These are phyloP conservation scores for Marcusenius ussheri DNA, from an alignment of 2,113 vertebrate species.

Conservation along the genomic window DNA sequence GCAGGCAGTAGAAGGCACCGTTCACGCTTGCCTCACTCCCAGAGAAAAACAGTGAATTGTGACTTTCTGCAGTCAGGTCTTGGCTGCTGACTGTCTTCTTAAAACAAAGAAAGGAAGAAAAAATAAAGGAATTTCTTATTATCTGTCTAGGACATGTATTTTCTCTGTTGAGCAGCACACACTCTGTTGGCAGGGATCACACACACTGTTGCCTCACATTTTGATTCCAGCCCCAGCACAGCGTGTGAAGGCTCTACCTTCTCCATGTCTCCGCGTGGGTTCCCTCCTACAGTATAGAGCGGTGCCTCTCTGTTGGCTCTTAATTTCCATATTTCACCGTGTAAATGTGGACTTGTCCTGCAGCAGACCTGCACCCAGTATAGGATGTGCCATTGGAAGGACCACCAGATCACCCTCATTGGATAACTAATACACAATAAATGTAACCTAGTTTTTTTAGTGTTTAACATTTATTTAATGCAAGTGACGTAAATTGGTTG, in stretches of 20 bases:
- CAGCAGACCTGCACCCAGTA: neutral
- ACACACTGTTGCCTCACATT: neutral
- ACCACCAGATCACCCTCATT: neutral
- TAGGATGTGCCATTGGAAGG: neutral
- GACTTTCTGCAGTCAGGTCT: neutral
- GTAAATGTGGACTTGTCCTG: neutral
- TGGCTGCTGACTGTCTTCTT: neutral
- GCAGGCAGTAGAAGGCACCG: neutral
- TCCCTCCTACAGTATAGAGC: neutral
- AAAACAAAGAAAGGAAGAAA: neutral
- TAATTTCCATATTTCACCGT: neutral
- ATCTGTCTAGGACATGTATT: neutral
- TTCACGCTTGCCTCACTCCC: neutral
- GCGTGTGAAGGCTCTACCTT: neutral
- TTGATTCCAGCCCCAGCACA: neutral
- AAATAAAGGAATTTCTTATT: neutral
- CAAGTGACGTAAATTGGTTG: neutral
- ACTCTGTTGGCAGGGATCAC: neutral
- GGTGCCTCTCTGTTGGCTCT: neutral
- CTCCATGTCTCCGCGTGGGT: neutral
- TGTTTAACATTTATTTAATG: neutral
- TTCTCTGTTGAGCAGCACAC: neutral
- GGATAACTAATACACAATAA: neutral
- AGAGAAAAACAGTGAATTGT: neutral
- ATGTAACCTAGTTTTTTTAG: neutral